Percentiles rank a stretch among this genome's conserved stretches.
These are phyloP conservation scores for Polydrusus cervinus DNA, from an alignment of 2,888 invertebrate species.

Conservation along the genomic window DNA sequence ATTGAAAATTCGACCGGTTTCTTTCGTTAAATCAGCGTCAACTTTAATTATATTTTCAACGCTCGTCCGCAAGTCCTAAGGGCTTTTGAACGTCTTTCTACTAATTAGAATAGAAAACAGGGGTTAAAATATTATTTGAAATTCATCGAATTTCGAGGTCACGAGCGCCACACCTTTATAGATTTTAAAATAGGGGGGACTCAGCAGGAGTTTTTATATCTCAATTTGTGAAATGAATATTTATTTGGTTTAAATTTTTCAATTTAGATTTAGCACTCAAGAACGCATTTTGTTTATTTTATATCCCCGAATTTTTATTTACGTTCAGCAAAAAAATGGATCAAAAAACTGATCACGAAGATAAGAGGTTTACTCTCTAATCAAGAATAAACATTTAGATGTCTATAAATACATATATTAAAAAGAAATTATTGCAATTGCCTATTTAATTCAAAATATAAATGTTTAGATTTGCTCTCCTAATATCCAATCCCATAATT, in stretches of 20 bases:
- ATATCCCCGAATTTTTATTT: too few relatives aligned
- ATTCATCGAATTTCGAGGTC: constrained; percentile 16
- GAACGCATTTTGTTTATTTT: too few relatives aligned
- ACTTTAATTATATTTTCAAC: constrained; percentile 37
- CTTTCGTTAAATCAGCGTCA: constrained; percentile 21
- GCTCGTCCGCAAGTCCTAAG: constrained; percentile 15
- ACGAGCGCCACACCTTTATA: background rate
- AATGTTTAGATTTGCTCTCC: too few relatives aligned
- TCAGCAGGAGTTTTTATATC: background rate
- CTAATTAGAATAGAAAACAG: constrained; percentile 34
- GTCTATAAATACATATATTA: too few relatives aligned
- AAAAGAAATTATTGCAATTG: too few relatives aligned
- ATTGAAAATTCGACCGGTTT: constrained; percentile 17
- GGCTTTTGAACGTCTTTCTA: constrained; percentile 26
- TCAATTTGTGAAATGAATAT: background rate
- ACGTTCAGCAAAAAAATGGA: too few relatives aligned
- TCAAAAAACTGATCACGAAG: too few relatives aligned
- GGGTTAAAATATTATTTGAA: constrained; percentile 34
- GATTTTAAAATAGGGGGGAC: background rate
- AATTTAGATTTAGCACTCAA: too few relatives aligned
- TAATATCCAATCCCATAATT: too few relatives aligned
- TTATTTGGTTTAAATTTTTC: background rate
- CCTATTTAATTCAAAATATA: too few relatives aligned
- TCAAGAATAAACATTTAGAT: too few relatives aligned
- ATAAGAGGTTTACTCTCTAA: too few relatives aligned